A percentile compares a stretch with the other conserved stretches of the same genome.
Evolutionary conservation across 2,113 vertebrate species (phyloP).

Genomic region (Sminthopsis crassicaudata): DNA sequence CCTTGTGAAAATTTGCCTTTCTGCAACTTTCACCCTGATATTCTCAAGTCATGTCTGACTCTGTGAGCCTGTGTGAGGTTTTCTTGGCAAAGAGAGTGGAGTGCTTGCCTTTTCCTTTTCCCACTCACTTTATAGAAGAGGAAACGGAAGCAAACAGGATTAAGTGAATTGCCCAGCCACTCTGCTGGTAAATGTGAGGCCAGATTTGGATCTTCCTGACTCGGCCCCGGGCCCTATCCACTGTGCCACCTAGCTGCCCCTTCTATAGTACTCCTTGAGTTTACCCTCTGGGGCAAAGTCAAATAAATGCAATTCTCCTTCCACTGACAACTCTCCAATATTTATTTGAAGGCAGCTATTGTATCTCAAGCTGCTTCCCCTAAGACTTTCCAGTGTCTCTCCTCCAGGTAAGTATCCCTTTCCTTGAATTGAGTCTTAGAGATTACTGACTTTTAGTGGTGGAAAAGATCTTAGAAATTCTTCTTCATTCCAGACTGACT

Average conservation of each 20-base stretch:
- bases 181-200: background rate
- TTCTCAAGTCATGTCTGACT: background rate
- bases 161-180: background rate
- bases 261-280: background rate
- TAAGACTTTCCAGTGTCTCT: background rate
- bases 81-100: background rate
- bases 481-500: no score
- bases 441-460: background rate
- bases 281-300: background rate
- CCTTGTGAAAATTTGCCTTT: background rate
- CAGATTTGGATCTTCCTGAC: background rate
- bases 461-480: background rate
- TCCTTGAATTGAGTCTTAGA: background rate
- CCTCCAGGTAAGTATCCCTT: background rate
- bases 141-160: background rate
- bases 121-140: background rate
- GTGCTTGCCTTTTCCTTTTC: background rate
- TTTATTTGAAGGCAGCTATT: background rate
- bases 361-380: background rate
- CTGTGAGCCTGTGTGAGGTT: background rate
- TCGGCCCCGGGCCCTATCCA: no score
- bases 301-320: background rate
- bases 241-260: background rate
- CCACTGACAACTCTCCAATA: background rate
- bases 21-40: background rate